phyloP scores from a whole-genome alignment of 2,113 vertebrate species.

The Vidua macroura region DNA sequence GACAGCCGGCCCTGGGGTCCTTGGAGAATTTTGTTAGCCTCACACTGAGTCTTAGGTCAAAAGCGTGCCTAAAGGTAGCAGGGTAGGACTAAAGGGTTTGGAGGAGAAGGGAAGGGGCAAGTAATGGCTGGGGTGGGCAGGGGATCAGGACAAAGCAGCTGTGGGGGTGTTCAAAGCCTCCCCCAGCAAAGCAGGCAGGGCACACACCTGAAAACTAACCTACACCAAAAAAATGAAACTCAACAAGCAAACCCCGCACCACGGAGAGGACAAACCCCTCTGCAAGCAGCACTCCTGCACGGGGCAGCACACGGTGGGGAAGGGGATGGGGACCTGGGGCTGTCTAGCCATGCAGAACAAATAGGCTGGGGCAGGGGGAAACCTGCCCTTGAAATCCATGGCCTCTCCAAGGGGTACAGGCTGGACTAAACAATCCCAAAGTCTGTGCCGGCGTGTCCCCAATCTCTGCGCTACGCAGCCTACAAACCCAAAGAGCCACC shows the following conservation, averaged over 20 bases:
- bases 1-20: neutral
- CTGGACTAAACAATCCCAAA: neutral
- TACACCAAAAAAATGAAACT: neutral
- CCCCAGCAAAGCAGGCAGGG: neutral
- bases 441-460: neutral
- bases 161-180: neutral
- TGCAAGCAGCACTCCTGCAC: neutral
- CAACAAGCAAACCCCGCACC: neutral
- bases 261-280: neutral
- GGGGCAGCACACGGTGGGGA: neutral
- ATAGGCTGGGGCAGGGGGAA: neutral
- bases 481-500: slow-evolving; percentile 9
- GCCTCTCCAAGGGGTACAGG: neutral
- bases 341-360: neutral
- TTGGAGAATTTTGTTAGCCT: neutral
- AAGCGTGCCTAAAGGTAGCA: neutral
- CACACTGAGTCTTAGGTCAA: neutral
- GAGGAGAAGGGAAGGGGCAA: neutral
- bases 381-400: neutral
- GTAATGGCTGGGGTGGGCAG: neutral
- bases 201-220: slow-evolving; percentile 2
- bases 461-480: neutral
- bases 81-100: neutral
- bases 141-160: neutral
- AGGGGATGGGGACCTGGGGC: neutral